Base-by-base conservation (phyloP, 2,888 invertebrate genomes). In the Zele albiditarsus region DNA sequence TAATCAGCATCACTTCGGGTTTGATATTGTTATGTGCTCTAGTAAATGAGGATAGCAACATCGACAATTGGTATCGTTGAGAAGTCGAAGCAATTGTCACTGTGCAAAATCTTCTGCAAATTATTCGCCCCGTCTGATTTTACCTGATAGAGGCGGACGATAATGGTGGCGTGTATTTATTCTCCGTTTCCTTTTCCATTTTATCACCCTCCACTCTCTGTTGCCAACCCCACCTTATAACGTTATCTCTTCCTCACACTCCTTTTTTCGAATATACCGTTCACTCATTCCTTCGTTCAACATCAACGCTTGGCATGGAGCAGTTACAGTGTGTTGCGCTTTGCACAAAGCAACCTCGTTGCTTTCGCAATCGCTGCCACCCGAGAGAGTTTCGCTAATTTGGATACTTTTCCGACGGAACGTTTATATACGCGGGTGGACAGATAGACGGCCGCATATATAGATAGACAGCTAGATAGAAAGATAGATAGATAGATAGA, bases 91-190 rank as follows among this genome's bases (percentile, higher is more conserved):
- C 33, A 23, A 66, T 66, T 66, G 33, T 66, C 46, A 46, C 66
- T 66, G 49, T 80, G 82, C 83, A 86, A 88, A 86, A 86, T 87
- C 76, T 85, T 86, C 38, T 57, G 57, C 86, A 87, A 53, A 86
- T 87, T 87, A 87, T 87, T 86, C 82, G 83, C 85, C 80, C 83
- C 84, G 84, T 80, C 83, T 83, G 83, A 85, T 84, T 84, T 84
- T 79, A 79, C 68, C 80, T 53, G 49, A 25, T n/a, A 31, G 23
- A 23, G 49, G 20, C 53, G 4, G 53, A 20, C 20, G 42, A 20
- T 8, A 33, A 20, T 42, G 42, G 42, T 6, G 3, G 33, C 14
- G 12, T 27, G 16, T 25, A 66, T 42, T 33, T 49, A n/a, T 46
- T 23, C 46, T 23, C 23, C 10, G n/a, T 49, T 46, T 42, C 73